Conservation (phyloP, 2,797 vertebrate genomes). For the Tapirus indicus region DNA sequence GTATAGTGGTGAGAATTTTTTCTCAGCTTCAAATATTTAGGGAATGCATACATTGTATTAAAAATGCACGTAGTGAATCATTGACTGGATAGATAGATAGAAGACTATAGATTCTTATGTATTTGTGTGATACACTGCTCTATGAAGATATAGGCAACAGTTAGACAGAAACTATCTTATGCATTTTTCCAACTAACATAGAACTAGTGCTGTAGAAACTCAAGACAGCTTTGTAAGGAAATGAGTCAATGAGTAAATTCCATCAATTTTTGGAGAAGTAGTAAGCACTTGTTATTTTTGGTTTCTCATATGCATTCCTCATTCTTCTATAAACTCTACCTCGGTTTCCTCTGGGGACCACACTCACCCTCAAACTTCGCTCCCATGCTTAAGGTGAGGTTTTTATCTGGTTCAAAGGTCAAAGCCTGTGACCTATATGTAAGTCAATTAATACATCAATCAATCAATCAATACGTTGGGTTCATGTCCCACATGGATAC, state of each 20-base stretch:
- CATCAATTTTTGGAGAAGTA: background rate
- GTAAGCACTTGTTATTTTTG: background rate
- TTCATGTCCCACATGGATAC: background rate
- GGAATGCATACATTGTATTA: background rate
- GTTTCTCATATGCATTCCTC: background rate
- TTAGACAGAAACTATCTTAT: background rate
- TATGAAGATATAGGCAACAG: background rate
- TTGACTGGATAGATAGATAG: background rate
- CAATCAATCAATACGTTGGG: background rate
- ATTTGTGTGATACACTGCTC: background rate
- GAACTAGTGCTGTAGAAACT: background rate
- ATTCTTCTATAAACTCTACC: background rate
- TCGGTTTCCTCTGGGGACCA: background rate
- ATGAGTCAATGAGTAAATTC: background rate
- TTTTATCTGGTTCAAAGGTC: background rate
- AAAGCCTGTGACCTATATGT: background rate
- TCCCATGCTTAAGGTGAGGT: background rate
- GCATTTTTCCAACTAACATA: background rate
- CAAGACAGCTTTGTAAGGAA: background rate
- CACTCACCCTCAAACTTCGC: background rate
- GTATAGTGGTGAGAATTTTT: background rate
- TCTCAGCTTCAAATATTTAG: slow-evolving; percentile 39
- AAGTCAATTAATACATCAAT: background rate
- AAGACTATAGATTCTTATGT: background rate
- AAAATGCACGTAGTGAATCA: background rate